Evolutionary conservation across 2,797 vertebrate species (phyloP).

Genomic region (Pseudochirops corinnae): DNA sequence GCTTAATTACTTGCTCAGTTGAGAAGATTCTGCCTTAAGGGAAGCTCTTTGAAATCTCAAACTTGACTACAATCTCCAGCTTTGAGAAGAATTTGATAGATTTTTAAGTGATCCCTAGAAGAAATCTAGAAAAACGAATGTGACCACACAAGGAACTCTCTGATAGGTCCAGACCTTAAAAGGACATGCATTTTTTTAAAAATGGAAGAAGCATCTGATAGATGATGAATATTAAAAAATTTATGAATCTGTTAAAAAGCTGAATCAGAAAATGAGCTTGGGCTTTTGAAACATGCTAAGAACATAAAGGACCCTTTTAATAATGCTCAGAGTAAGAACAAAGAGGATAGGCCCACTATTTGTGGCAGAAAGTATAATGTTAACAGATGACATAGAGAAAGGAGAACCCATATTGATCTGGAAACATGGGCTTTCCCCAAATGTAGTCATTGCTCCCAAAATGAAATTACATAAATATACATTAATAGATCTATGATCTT

Average conservation of each 20-base stretch:
- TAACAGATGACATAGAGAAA: background rate
- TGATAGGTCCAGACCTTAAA: conserved; percentile 34
- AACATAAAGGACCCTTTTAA: background rate
- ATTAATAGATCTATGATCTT: background rate
- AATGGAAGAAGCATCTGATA: background rate
- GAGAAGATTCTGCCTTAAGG: conserved; percentile 47
- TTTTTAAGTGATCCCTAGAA: conserved; percentile 12
- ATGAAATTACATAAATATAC: background rate
- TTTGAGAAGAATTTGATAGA: background rate
- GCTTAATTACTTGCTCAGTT: conserved; percentile 68
- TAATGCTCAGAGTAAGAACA: background rate
- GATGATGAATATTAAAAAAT: conserved; percentile 28
- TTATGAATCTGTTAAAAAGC: background rate
- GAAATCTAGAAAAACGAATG: conserved; percentile 34
- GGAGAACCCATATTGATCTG: background rate
- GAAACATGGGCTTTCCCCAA: background rate
- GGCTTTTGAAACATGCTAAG: background rate
- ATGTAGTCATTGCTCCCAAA: background rate
- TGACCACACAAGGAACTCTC: conserved; percentile 9
- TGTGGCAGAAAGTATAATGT: background rate
- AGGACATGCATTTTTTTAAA: background rate
- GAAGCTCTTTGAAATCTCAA: conserved; percentile 56
- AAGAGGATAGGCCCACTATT: background rate
- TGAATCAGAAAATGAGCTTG: background rate
- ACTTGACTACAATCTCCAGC: background rate